Percentiles rank a stretch among this genome's conserved stretches.
Evolutionary conservation across 2,797 vertebrate species (phyloP).

Genomic region (Falco naumanni): DNA sequence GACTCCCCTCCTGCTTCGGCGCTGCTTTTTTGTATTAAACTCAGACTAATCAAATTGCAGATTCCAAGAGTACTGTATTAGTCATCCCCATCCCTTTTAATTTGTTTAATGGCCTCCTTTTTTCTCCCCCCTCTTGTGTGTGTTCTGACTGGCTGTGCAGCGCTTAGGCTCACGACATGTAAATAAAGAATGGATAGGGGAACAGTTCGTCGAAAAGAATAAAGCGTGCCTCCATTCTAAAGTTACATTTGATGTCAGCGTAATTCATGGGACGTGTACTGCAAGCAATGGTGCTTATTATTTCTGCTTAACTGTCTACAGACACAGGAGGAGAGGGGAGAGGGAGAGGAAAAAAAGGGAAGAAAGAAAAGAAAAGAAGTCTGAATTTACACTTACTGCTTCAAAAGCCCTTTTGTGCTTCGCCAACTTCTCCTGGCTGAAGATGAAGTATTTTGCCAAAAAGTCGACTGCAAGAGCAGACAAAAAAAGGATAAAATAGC

Average conservation of each 20-base stretch:
- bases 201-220: slow-evolving; percentile 78
- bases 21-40: slow-evolving; percentile 84
- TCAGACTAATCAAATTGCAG: slow-evolving; percentile 86
- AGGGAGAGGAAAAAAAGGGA: slow-evolving; percentile 66
- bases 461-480: slow-evolving; percentile 88
- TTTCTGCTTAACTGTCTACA: slow-evolving; percentile 78
- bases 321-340: slow-evolving; percentile 77
- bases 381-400: slow-evolving; percentile 88
- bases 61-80: slow-evolving; percentile 83
- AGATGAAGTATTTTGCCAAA: slow-evolving; percentile 93
- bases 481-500: slow-evolving; percentile 67
- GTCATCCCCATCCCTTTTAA: slow-evolving; percentile 84
- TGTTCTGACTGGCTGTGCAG: slow-evolving; percentile 74
- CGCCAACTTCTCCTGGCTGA: slow-evolving; percentile 90
- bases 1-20: slow-evolving; percentile 76
- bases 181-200: slow-evolving; percentile 80
- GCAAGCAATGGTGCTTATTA: slow-evolving; percentile 79
- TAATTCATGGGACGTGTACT: slow-evolving; percentile 79
- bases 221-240: slow-evolving; percentile 82
- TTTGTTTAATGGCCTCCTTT: slow-evolving; percentile 83
- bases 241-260: slow-evolving; percentile 81
- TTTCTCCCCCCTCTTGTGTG: slow-evolving; percentile 67
- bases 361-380: slow-evolving; percentile 77
- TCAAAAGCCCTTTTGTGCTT: slow-evolving; percentile 94
- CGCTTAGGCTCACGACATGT: slow-evolving; percentile 75